Evolutionary conservation across 2,888 invertebrate species (phyloP).

Genomic region (Megalurothrips usitatus): DNA sequence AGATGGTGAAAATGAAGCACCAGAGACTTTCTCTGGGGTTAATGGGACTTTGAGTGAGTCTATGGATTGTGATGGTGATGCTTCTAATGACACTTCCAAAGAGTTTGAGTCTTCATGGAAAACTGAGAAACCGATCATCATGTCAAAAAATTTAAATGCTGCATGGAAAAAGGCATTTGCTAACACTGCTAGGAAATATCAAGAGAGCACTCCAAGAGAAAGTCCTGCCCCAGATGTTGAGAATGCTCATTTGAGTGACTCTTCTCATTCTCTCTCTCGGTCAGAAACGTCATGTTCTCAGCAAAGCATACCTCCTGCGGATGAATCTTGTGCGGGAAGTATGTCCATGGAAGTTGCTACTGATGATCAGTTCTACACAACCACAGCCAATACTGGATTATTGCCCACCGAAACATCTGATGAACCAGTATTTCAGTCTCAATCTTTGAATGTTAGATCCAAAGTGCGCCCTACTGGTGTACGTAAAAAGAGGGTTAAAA

Average conservation of each 20-base stretch:
- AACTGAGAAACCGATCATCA: constrained; percentile 1
- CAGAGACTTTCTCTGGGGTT: neutral
- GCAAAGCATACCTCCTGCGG: neutral
- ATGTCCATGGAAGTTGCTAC: neutral
- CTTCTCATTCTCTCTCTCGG: neutral
- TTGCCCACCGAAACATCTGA: too few relatives aligned
- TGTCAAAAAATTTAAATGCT: neutral
- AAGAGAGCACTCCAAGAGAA: neutral
- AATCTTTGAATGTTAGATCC: too few relatives aligned
- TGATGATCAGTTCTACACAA: too few relatives aligned
- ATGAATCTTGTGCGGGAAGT: neutral
- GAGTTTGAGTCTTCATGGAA: neutral
- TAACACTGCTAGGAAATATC: neutral
- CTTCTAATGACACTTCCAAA: neutral
- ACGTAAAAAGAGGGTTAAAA: too few relatives aligned
- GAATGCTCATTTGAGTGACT: neutral
- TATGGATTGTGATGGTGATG: constrained; percentile 1
- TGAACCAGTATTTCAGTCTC: too few relatives aligned
- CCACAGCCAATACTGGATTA: too few relatives aligned
- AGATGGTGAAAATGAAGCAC: neutral
- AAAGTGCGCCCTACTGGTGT: too few relatives aligned
- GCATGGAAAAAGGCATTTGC: constrained; percentile 6
- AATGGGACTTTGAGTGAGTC: constrained; percentile 8
- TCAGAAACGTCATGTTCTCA: neutral
- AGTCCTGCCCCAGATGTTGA: neutral